Percentiles rank a stretch among this genome's conserved stretches.
These are phyloP conservation scores for Agriopis aurantiaria DNA, from an alignment of 2,888 invertebrate species.

Conservation along the genomic window DNA sequence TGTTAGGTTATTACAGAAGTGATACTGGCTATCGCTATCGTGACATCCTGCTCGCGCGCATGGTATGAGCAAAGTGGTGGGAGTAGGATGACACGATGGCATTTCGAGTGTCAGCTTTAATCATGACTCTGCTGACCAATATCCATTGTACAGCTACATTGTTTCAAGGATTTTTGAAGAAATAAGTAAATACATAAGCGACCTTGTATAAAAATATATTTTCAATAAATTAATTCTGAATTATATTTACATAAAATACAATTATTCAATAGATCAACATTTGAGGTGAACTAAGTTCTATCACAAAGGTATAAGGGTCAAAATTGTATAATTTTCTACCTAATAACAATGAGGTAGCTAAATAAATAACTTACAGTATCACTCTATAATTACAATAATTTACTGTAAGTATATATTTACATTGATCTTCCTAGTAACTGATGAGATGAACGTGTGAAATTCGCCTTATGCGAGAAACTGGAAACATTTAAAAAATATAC, in stretches of 20 bases:
- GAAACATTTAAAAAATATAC: too few species aligned
- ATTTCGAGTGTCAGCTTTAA: too few species aligned
- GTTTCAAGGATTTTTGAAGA: too few species aligned
- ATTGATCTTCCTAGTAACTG: not conserved
- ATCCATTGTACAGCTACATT: too few species aligned
- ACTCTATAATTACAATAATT: conserved; percentile 39
- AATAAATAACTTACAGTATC: conserved; percentile 32
- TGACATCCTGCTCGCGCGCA: too few species aligned
- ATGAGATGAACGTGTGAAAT: conserved; percentile 2
- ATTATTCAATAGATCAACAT: conserved; percentile 22
- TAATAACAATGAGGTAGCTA: conserved; percentile 44
- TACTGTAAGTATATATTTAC: conserved; percentile 16
- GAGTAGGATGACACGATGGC: too few species aligned
- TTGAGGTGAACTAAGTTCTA: conserved; percentile 30
- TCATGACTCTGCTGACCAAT: too few species aligned
- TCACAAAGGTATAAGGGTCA: conserved; percentile 28
- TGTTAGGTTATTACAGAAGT: too few species aligned
- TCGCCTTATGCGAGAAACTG: not conserved
- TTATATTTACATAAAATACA: conserved; percentile 37
- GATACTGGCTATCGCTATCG: too few species aligned
- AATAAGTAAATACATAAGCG: not conserved
- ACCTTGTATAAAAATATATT: conserved; percentile 40
- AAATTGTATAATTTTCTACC: conserved; percentile 25
- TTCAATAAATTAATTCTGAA: conserved; percentile 20
- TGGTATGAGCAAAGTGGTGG: too few species aligned